phyloP scores from a whole-genome alignment of 2,113 vertebrate species.

The Halichoeres trimaculatus region DNA sequence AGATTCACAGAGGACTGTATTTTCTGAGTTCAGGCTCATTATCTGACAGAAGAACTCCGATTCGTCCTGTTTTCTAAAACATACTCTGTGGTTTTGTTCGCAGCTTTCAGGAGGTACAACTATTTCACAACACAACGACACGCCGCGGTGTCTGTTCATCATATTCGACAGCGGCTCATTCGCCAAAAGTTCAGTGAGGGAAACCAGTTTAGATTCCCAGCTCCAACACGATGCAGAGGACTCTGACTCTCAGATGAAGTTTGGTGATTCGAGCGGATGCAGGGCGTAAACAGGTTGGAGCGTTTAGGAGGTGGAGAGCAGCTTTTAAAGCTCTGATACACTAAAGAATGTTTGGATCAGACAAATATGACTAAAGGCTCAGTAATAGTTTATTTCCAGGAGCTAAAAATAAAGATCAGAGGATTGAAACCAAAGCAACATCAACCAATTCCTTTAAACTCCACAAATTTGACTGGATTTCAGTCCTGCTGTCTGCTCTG shows the following conservation, averaged over 20 bases:
- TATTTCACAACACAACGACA: neutral
- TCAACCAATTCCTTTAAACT: conserved; percentile 29
- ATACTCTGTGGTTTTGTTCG: neutral
- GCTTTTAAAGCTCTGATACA: conserved; percentile 3
- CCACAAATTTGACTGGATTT: conserved; percentile 32
- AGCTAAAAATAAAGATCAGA: conserved; percentile 14
- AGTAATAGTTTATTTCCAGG: conserved; percentile 23
- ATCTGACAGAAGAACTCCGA: conserved; percentile 29
- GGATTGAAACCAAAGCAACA: conserved; percentile 17
- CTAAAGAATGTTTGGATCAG: neutral
- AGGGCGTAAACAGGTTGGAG: conserved; percentile 10
- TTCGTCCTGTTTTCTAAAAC: conserved; percentile 26
- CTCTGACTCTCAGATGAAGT: conserved; percentile 35
- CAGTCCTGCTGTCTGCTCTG: conserved; percentile 17
- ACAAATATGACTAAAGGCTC: conserved; percentile 10
- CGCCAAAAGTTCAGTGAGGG: conserved; percentile 7
- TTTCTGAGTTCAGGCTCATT: conserved; percentile 11
- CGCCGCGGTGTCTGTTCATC: neutral
- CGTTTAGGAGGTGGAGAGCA: conserved; percentile 8
- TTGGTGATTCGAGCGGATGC: neutral
- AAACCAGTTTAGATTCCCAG: conserved; percentile 40
- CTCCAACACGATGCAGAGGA: conserved; percentile 36
- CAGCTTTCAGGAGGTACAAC: neutral
- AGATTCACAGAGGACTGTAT: conserved; percentile 4
- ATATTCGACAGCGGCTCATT: conserved; percentile 12